Evolutionary conservation across 2,113 vertebrate genomes (phyloP).

Genomic region (Dipodomys spectabilis): DNA sequence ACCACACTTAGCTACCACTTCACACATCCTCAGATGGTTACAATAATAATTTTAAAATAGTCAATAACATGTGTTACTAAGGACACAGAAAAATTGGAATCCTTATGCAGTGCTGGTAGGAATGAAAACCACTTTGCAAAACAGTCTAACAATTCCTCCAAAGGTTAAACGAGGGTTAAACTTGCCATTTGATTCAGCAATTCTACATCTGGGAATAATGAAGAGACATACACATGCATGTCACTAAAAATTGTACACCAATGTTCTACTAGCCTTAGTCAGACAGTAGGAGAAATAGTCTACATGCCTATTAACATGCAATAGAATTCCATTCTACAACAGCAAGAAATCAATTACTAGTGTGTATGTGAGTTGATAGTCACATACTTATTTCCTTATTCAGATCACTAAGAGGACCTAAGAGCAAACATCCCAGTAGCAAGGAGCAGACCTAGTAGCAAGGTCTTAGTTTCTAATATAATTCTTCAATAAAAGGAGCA

Average conservation of each 20-base stretch:
- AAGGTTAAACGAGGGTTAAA: background rate
- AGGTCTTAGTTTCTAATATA: background rate
- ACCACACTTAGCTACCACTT: background rate
- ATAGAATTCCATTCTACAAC: background rate
- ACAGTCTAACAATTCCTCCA: slow-evolving; percentile 4
- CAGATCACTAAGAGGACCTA: background rate
- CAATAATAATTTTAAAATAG: background rate
- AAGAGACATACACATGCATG: background rate
- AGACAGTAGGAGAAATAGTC: background rate
- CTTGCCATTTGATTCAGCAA: background rate
- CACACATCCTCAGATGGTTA: background rate
- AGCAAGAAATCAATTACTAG: background rate
- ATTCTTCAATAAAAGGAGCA: background rate
- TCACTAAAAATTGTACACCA: background rate
- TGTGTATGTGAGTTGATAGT: background rate
- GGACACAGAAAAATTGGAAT: background rate
- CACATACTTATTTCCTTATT: background rate
- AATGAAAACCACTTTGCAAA: slow-evolving; percentile 19
- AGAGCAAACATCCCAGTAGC: background rate
- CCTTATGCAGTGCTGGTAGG: background rate
- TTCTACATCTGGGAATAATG: background rate
- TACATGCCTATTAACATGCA: background rate
- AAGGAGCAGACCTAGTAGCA: background rate
- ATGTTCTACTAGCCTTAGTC: background rate
- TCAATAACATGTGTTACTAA: background rate